phyloP scores from a whole-genome alignment of 30 jellyfish, hydroid and myxozoan species.

The Turritopsis dohrnii region DNA sequence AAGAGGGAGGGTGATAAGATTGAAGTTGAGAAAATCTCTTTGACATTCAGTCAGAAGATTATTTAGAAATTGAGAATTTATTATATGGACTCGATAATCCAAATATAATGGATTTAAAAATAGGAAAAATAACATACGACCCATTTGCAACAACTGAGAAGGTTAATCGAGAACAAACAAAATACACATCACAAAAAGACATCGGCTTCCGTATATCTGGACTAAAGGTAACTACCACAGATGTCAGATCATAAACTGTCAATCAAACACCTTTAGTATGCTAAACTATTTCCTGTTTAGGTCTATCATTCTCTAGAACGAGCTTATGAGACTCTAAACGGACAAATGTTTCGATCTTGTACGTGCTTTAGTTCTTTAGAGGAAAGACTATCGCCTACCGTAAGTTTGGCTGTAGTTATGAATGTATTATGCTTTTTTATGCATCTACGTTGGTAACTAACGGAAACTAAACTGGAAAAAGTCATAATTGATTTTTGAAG shows the following conservation, averaged over 20 bases:
- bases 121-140: slow-evolving; percentile 70
- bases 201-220: slow-evolving; percentile 79
- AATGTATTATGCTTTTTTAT: background rate
- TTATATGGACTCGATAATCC: slow-evolving; percentile 36
- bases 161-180: slow-evolving; percentile 40
- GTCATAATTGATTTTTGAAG: too few species aligned
- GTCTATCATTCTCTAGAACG: background rate
- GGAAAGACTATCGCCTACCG: slow-evolving; percentile 17
- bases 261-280: background rate
- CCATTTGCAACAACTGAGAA: slow-evolving; percentile 72
- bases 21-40: too few species aligned
- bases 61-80: slow-evolving; percentile 54
- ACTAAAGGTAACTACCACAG: slow-evolving; percentile 20
- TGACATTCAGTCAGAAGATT: slow-evolving; percentile 25
- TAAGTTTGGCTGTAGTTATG: background rate
- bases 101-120: slow-evolving; percentile 62
- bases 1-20: background rate
- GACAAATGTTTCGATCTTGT: slow-evolving; percentile 30
- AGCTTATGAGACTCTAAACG: background rate
- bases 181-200: slow-evolving; percentile 51
- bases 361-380: slow-evolving; percentile 23
- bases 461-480: background rate
- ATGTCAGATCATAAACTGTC: background rate
- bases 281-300: background rate
- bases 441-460: background rate